A percentile compares a stretch with the other conserved stretches of the same genome.
phyloP scores from a whole-genome alignment of 2,113 vertebrate species.

The Halichoerus grypus region DNA sequence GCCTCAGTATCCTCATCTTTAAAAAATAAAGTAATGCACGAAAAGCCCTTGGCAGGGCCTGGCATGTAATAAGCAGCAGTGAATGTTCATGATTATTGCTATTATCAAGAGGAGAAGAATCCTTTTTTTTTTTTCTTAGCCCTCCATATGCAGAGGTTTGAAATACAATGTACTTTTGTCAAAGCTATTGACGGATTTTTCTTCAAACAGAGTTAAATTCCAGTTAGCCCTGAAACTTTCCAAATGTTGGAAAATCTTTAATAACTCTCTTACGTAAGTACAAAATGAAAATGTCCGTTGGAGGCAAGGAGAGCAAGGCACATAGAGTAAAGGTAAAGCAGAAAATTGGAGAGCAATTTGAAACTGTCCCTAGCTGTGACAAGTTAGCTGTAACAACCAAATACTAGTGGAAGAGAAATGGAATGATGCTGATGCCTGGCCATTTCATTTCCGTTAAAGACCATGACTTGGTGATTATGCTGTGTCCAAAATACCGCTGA shows the following conservation, averaged over 20 bases:
- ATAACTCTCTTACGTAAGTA: neutral
- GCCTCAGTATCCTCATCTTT: neutral
- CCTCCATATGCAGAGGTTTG: neutral
- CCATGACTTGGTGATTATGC: neutral
- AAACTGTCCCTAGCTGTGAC: slow-evolving; percentile 22
- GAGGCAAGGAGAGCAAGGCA: neutral
- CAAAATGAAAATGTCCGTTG: slow-evolving; percentile 38
- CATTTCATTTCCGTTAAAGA: slow-evolving; percentile 23
- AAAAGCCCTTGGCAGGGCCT: neutral
- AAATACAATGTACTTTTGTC: slow-evolving; percentile 17
- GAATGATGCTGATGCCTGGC: neutral
- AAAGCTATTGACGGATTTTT: neutral
- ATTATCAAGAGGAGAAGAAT: neutral
- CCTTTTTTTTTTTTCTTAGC: neutral
- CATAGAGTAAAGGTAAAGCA: neutral
- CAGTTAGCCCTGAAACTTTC: neutral
- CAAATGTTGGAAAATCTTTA: slow-evolving; percentile 35
- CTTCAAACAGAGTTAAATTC: slow-evolving; percentile 23
- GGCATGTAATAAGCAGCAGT: neutral
- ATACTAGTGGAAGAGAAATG: neutral
- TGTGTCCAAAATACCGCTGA: neutral
- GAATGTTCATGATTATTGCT: neutral
- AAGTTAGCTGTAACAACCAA: neutral
- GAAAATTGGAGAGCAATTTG: slow-evolving; percentile 28
- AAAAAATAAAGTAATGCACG: slow-evolving; percentile 32